Evolutionary conservation across 53 echinoderm and acorn worm genomes (phyloP).

Genomic region (Astropecten irregularis): DNA sequence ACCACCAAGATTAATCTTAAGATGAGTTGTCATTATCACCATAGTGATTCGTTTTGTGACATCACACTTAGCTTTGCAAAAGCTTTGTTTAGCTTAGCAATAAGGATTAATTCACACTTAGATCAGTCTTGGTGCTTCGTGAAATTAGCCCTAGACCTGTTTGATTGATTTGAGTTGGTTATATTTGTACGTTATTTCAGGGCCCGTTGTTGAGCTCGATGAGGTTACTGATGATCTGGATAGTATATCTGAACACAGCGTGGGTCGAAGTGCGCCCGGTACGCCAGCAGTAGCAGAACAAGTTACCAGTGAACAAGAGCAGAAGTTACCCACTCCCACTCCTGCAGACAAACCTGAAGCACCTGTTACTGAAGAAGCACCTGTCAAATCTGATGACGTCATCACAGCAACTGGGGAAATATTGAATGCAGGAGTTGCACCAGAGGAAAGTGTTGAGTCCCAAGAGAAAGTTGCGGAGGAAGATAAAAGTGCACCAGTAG

Average conservation of each 20-base stretch:
- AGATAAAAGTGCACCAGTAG: neutral
- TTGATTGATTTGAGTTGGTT: no score
- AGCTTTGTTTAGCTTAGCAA: no score
- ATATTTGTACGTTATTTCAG: no score
- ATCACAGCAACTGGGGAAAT: conserved; percentile 41
- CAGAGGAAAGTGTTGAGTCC: conserved; percentile 2
- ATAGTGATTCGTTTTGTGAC: no score
- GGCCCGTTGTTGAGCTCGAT: conserved; percentile 92
- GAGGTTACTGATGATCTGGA: conserved; percentile 85
- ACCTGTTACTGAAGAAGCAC: neutral
- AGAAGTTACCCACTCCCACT: neutral
- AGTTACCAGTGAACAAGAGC: neutral
- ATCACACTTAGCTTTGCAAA: no score
- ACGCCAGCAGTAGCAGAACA: conserved; percentile 12
- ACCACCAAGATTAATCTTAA: no score
- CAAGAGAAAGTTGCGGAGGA: conserved; percentile 24
- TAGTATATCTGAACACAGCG: conserved; percentile 71
- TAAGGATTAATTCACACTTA: no score
- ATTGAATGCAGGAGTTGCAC: conserved; percentile 15
- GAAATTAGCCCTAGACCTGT: no score
- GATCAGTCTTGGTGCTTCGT: no score
- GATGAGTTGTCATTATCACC: no score
- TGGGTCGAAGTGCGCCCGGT: conserved; percentile 27
- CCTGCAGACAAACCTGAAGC: neutral
- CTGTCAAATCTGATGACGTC: conserved; percentile 9